These are phyloP conservation scores for Anoplolepis gracilipes DNA, from an alignment of 1,140 invertebrate genomes.

Conservation along the genomic window DNA sequence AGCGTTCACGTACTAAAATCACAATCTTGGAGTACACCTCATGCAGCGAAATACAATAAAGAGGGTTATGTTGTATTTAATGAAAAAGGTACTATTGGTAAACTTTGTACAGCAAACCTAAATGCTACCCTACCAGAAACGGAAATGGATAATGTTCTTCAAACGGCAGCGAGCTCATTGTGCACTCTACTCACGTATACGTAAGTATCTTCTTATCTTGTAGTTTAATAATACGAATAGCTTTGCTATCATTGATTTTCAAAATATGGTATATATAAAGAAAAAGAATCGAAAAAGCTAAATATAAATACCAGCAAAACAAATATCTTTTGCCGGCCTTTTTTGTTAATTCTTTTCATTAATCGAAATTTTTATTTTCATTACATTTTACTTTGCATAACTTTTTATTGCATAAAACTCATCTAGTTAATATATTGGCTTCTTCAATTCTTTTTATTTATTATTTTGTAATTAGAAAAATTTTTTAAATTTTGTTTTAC, in stretches of 20 bases:
- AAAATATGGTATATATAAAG: background rate
- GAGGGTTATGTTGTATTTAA: conserved; percentile 94
- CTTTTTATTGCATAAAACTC: too few species aligned
- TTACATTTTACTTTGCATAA: too few species aligned
- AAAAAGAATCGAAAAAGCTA: background rate
- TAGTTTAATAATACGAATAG: background rate
- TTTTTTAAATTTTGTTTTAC: too few species aligned
- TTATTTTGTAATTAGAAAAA: too few species aligned
- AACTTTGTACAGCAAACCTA: conserved; percentile 92
- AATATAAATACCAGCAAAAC: background rate
- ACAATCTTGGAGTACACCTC: conserved; percentile 87
- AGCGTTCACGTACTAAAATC: conserved; percentile 87
- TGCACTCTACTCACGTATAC: conserved; percentile 91
- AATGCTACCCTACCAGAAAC: conserved; percentile 86
- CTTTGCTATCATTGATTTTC: background rate
- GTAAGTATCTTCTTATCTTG: conserved; percentile 84
- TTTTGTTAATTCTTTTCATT: too few species aligned
- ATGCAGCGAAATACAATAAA: conserved; percentile 89
- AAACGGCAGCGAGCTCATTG: conserved; percentile 91
- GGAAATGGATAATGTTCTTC: conserved; percentile 86
- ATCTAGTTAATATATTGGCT: too few species aligned
- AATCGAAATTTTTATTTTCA: too few species aligned
- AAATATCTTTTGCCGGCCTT: too few species aligned
- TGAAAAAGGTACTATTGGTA: conserved; percentile 92
- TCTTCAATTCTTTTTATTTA: too few species aligned